Percentiles rank a stretch among this genome's conserved stretches.
These are phyloP conservation scores for Poeciliopsis retropinna DNA, from an alignment of 2,113 vertebrate genomes.

Conservation along the genomic window DNA sequence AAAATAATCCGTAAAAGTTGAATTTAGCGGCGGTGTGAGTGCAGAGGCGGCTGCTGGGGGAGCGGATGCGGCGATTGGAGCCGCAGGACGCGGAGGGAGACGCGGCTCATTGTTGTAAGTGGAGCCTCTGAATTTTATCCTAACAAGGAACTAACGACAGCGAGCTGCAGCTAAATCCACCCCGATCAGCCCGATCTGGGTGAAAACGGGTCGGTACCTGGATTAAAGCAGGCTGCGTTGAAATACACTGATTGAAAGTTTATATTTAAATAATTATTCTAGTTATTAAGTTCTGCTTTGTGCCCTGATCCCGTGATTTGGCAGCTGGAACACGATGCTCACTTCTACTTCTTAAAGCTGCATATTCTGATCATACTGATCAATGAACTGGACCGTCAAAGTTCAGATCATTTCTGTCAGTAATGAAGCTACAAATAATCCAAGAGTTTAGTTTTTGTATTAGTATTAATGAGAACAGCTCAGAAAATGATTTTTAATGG, in stretches of 20 bases:
- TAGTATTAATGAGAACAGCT: background rate
- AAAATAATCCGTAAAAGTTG: background rate
- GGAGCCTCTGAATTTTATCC: conserved; percentile 32
- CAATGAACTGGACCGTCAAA: background rate
- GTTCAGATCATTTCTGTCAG: background rate
- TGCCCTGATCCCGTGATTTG: conserved; percentile 21
- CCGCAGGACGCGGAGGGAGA: background rate
- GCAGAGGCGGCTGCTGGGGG: rapidly evolving
- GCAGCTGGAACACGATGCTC: conserved; percentile 14
- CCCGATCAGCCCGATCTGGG: rapidly evolving
- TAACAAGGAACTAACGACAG: conserved; percentile 41
- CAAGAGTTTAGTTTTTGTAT: background rate
- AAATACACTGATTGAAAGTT: background rate
- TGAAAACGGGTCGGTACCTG: rapidly evolving
- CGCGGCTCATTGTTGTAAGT: conserved; percentile 30
- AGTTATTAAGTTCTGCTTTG: conserved; percentile 28
- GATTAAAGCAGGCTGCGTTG: rapidly evolving
- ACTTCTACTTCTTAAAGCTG: background rate
- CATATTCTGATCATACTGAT: background rate
- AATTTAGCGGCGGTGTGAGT: rapidly evolving
- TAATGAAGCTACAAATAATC: background rate
- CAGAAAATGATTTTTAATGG: background rate
- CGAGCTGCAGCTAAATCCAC: background rate
- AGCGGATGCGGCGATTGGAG: rapidly evolving
- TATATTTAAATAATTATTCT: background rate